Evolutionary conservation across 2,888 invertebrate genomes (phyloP).

Genomic region (Eupithecia centaureata): DNA sequence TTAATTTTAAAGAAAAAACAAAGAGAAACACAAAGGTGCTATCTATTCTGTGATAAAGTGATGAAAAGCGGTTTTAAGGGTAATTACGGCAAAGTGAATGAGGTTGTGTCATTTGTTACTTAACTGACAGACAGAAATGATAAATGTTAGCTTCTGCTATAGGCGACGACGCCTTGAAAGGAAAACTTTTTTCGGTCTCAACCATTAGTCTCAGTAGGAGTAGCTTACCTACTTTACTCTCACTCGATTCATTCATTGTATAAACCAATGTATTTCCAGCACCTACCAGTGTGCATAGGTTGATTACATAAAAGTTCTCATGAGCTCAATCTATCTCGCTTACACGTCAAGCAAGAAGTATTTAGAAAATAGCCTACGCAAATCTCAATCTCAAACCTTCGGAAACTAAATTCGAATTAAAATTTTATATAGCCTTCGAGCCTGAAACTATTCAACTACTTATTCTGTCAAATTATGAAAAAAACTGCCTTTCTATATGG

Average conservation of each 20-base stretch:
- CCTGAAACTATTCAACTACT: too few species aligned
- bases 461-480: too few species aligned
- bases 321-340: too few species aligned
- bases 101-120: slow-evolving; percentile 45
- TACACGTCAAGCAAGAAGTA: too few species aligned
- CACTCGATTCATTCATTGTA: slow-evolving; percentile 26
- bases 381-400: too few species aligned
- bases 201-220: slow-evolving; percentile 40
- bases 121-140: slow-evolving; percentile 45
- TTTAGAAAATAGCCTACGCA: too few species aligned
- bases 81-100: slow-evolving; percentile 45
- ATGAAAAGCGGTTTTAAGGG: slow-evolving; percentile 41
- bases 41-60: slow-evolving; percentile 28
- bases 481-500: too few species aligned
- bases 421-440: too few species aligned
- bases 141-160: slow-evolving; percentile 48
- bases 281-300: too few species aligned
- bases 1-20: too few species aligned
- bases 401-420: too few species aligned
- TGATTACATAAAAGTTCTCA: too few species aligned
- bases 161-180: slow-evolving; percentile 34
- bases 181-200: slow-evolving; percentile 45
- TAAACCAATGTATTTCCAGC: slow-evolving; percentile 11
- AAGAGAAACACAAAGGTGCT: not conserved
- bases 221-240: slow-evolving; percentile 28